These are phyloP conservation scores for Arrhopalites spinosus DNA, from an alignment of 2,888 invertebrate species.

Conservation along the genomic window DNA sequence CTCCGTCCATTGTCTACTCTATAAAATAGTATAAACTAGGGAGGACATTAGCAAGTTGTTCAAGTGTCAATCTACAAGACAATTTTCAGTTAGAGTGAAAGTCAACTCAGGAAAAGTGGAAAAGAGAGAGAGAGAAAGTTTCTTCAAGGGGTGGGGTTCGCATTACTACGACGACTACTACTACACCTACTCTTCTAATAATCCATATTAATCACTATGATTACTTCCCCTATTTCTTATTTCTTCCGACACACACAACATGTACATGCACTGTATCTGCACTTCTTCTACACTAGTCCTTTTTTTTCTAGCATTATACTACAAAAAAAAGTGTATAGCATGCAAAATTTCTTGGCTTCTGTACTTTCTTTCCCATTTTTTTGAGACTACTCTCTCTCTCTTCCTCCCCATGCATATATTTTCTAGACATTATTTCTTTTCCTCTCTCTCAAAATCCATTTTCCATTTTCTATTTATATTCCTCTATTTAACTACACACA, in stretches of 20 bases:
- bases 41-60: too few species aligned
- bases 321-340: neutral
- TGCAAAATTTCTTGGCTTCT: neutral
- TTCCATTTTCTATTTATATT: too few species aligned
- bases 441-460: neutral
- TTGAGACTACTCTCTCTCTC: neutral
- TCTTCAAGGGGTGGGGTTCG: neutral
- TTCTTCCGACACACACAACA: neutral
- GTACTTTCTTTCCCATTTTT: neutral
- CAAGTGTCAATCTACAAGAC: too few species aligned
- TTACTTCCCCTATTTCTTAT: slow-evolving; percentile 8
- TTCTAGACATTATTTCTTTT: neutral
- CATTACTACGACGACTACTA: too few species aligned
- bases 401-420: neutral
- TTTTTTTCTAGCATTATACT: neutral
- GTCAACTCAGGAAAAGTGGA: slow-evolving; percentile 1
- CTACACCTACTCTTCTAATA: too few species aligned
- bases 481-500: too few species aligned
- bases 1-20: too few species aligned
- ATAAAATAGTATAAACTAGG: neutral
- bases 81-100: neutral
- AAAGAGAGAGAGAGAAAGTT: neutral
- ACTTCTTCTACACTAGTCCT: neutral
- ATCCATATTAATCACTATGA: slow-evolving; percentile 4
- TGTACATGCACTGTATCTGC: neutral